Percentiles rank a stretch among this genome's conserved stretches.
Evolutionary conservation across 2,113 vertebrate genomes (phyloP).

Genomic region (Cebidichthys violaceus): DNA sequence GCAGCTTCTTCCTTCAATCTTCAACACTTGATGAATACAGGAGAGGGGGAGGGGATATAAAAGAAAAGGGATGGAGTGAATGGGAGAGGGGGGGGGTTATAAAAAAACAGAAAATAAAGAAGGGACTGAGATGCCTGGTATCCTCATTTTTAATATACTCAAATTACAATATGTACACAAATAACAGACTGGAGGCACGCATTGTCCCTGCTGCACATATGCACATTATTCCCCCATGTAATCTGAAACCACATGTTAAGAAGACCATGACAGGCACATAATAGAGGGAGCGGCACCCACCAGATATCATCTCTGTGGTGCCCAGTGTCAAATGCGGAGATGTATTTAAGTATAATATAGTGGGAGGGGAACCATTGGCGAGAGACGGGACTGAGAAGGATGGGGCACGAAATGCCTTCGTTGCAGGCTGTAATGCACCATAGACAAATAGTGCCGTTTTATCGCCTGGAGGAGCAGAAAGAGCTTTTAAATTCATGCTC

Average conservation of each 20-base stretch:
- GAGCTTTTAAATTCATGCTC: slow-evolving; percentile 79
- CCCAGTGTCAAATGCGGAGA: slow-evolving; percentile 56
- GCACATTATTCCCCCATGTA: slow-evolving; percentile 28
- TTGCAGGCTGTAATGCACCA: slow-evolving; percentile 71
- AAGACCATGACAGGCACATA: slow-evolving; percentile 42
- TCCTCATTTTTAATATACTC: slow-evolving; percentile 30
- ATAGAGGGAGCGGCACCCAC: slow-evolving; percentile 17
- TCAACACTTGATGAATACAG: slow-evolving; percentile 72
- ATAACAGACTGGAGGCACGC: slow-evolving; percentile 40
- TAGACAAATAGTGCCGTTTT: slow-evolving; percentile 76
- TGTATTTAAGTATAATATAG: slow-evolving; percentile 67
- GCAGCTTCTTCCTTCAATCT: slow-evolving; percentile 79
- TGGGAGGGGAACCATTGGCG: slow-evolving; percentile 40
- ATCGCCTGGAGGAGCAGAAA: slow-evolving; percentile 69
- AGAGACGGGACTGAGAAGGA: slow-evolving; percentile 47
- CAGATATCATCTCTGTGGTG: slow-evolving; percentile 58
- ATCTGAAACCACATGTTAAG: slow-evolving; percentile 51
- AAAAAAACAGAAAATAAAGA: slow-evolving; percentile 34
- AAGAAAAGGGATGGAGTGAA: slow-evolving; percentile 21
- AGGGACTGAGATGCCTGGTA: slow-evolving; percentile 15
- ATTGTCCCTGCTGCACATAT: slow-evolving; percentile 2
- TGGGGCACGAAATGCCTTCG: slow-evolving; percentile 60
- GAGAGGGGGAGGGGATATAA: slow-evolving; percentile 40
- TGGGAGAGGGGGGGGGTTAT: slow-evolving; percentile 7
- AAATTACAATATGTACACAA: slow-evolving; percentile 52